These are phyloP conservation scores for Unio pictorum DNA, from an alignment of 2,888 invertebrate species.

Conservation along the genomic window DNA sequence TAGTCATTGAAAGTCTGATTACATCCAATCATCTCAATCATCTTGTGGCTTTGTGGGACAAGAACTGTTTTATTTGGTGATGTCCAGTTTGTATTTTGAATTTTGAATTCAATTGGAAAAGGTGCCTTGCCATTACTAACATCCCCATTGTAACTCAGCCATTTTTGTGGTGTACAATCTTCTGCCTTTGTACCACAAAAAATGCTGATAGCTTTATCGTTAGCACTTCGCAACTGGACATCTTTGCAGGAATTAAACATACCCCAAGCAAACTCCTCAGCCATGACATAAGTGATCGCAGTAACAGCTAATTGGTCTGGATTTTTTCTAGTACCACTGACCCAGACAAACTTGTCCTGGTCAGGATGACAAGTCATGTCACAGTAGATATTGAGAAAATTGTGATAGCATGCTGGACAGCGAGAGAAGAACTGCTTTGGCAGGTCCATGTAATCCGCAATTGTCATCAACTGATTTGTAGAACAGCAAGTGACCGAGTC, in stretches of 20 bases:
- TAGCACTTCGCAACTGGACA: conserved; percentile 86
- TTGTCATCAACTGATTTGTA: conserved; percentile 54
- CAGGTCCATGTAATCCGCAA: conserved; percentile 73
- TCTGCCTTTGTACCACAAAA: conserved; percentile 85
- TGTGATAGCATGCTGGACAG: conserved; percentile 91
- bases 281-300: conserved; percentile 81
- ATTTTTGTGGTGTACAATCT: conserved; percentile 79
- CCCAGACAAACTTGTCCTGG: conserved; percentile 83
- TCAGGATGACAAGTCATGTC: conserved; percentile 85
- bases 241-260: conserved; percentile 87
- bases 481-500: conserved; percentile 62
- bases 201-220: conserved; percentile 81
- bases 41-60: conserved; percentile 51
- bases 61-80: conserved; percentile 24
- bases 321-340: conserved; percentile 71
- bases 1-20: conserved; percentile 56
- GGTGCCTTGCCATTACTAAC: conserved; percentile 62
- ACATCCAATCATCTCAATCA: conserved; percentile 45
- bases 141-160: conserved; percentile 72
- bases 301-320: conserved; percentile 14
- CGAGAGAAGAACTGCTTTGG: conserved; percentile 82
- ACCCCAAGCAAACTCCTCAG: conserved; percentile 80
- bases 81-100: conserved; percentile 38
- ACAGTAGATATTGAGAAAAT: conserved; percentile 88
- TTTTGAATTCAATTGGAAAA: conserved; percentile 69